Base-by-base conservation (phyloP, 2,888 invertebrate genomes). In the Oscheius sp. region DNA sequence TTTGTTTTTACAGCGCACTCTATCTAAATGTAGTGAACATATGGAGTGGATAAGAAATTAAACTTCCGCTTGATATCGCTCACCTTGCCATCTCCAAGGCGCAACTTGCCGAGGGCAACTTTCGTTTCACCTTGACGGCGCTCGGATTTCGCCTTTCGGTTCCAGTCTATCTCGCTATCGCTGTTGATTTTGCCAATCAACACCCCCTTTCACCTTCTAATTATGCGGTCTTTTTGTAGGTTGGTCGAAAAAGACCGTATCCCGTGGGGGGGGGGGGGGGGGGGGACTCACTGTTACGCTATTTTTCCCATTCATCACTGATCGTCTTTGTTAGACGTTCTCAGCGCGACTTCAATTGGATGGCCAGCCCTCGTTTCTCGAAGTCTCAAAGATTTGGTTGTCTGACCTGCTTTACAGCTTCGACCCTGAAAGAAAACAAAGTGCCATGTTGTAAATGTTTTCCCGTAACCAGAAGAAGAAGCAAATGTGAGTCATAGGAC, bases 101-200 rank as follows among this genome's bases (percentile, higher is more conserved):
- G 33, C 54, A 54, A 54, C 59, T 59, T 44, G 59, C 59, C 44
- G 26, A 59, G 36, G 56, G 28, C 57, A 57, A 44, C 59, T 59
- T 59, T 44, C 59, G 59, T 59, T 59, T 54, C 54, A 54, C 54
- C 54, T 54, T 54, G 54, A 54, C 54, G 54, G 28, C 59, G 44
- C 59, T 59, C 44, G 59, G 59, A 59, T 59, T 59, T 59, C 59
- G 59, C 59, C 56, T 50, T 56, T 36, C 56, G 59, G 59, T 59
- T 59, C 59, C 59, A 59, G 59, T 59, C 59, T 59, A 32, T 38
- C 22, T 44, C 59, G 59, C 59, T 59, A 59, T 59, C 57, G 20
- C 41, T 59, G 32, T 36, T 59, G 17, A 59, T 59, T 59, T 59
- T 59, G 59, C 24, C 59, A 59, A 59, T 59, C 59, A 59, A 14